Conservation (phyloP, 2,113 vertebrate genomes). For the Asarcornis scutulata region DNA sequence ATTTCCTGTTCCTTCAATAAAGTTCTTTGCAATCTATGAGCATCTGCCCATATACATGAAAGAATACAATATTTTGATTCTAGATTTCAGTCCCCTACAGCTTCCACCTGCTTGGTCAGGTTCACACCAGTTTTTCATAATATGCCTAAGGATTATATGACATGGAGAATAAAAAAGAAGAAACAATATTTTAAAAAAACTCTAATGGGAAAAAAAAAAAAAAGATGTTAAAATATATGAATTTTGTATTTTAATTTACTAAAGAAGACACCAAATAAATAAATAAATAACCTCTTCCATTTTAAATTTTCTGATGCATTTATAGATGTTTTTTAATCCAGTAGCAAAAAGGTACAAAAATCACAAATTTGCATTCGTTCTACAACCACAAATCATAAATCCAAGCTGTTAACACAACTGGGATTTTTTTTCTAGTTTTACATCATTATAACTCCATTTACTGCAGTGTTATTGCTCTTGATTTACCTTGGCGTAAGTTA, state of each 20-base stretch:
- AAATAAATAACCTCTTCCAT: neutral
- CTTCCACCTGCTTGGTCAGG: neutral
- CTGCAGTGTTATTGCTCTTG: neutral
- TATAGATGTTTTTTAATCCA: neutral
- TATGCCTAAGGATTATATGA: neutral
- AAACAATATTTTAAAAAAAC: accelerated
- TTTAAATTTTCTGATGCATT: neutral
- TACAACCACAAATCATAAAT: neutral
- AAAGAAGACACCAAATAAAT: neutral
- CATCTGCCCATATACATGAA: neutral
- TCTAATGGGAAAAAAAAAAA: neutral
- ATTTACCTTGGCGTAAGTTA: neutral
- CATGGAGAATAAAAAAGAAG: neutral
- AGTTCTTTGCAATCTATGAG: neutral
- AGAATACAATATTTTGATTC: neutral
- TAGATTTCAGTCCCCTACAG: neutral
- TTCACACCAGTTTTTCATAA: neutral
- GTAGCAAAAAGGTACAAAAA: neutral
- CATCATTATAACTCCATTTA: neutral
- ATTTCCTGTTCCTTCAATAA: neutral
- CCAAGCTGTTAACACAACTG: neutral
- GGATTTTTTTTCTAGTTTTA: neutral
- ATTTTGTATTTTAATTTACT: neutral
- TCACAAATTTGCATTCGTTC: neutral
- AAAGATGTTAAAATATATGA: accelerated